Percentiles rank a stretch among this genome's conserved stretches.
Conservation (phyloP, 1,140 invertebrate genomes). For the Oreohelix idahoensis region DNA sequence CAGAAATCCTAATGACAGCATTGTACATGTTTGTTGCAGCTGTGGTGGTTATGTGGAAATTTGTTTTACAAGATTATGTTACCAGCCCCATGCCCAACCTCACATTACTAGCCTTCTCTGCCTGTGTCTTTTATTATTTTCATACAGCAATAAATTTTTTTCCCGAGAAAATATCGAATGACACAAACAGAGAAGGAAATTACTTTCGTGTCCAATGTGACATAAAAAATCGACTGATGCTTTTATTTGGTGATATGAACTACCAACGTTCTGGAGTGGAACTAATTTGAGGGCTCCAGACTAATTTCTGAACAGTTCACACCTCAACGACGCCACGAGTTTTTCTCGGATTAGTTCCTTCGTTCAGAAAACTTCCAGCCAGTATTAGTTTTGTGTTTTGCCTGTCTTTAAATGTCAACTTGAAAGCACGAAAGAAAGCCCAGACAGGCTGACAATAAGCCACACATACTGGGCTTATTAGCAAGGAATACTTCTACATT, state of each 20-base stretch:
- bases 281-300: background rate
- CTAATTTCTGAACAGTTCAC: background rate
- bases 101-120: no score
- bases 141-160: no score
- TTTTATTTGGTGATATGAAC: background rate
- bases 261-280: background rate
- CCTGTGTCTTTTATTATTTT: no score
- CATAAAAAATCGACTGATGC: background rate
- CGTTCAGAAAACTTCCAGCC: background rate
- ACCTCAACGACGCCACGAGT: background rate
- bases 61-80: no score
- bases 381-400: background rate
- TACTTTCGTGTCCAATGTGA: background rate
- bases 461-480: no score
- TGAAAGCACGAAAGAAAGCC: background rate
- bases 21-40: no score
- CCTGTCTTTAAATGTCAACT: background rate
- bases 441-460: no score
- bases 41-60: no score
- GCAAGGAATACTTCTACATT: no score
- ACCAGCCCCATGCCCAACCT: no score
- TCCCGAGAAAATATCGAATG: background rate
- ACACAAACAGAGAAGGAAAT: background rate
- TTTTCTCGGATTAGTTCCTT: background rate
- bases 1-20: no score